These are phyloP conservation scores for Eupithecia subfuscata DNA, from an alignment of 2,888 invertebrate species.

Conservation along the genomic window DNA sequence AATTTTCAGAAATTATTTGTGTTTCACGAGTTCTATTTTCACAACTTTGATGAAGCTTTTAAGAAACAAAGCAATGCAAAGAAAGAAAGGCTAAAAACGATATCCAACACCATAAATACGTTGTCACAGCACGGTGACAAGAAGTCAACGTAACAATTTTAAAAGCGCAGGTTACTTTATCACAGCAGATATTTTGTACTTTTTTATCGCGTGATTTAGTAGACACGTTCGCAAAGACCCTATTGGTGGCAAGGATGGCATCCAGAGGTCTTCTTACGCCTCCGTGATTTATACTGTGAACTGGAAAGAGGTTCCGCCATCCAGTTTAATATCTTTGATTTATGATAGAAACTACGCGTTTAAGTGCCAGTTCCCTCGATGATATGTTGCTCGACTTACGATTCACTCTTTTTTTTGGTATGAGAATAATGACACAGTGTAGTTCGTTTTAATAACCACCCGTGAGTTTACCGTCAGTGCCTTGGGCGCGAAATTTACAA, in stretches of 20 bases:
- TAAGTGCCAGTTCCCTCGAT: slow-evolving; percentile 79
- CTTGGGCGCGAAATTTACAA: slow-evolving; percentile 72
- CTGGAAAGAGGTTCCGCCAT: slow-evolving; percentile 83
- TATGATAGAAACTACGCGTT: slow-evolving; percentile 82
- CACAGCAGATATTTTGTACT: slow-evolving; percentile 52
- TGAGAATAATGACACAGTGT: slow-evolving; percentile 79
- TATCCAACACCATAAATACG: slow-evolving; percentile 31
- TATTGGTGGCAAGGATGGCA: slow-evolving; percentile 75
- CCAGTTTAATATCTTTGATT: slow-evolving; percentile 84
- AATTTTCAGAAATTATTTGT: background rate
- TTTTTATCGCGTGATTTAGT: slow-evolving; percentile 70
- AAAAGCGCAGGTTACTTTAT: slow-evolving; percentile 44
- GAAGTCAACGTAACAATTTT: slow-evolving; percentile 31
- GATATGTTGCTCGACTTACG: slow-evolving; percentile 80
- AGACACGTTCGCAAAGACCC: slow-evolving; percentile 71
- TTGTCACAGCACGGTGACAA: slow-evolving; percentile 32
- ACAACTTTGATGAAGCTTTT: background rate
- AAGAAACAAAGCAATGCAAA: background rate
- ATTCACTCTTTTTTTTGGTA: slow-evolving; percentile 77
- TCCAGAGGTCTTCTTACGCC: slow-evolving; percentile 74
- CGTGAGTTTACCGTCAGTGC: slow-evolving; percentile 62
- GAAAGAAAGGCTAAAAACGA: background rate
- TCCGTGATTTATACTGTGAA: slow-evolving; percentile 82
- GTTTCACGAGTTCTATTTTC: background rate
- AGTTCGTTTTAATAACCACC: slow-evolving; percentile 76